phyloP scores from a whole-genome alignment of 2,888 invertebrate species.

The Saturnia japonica region DNA sequence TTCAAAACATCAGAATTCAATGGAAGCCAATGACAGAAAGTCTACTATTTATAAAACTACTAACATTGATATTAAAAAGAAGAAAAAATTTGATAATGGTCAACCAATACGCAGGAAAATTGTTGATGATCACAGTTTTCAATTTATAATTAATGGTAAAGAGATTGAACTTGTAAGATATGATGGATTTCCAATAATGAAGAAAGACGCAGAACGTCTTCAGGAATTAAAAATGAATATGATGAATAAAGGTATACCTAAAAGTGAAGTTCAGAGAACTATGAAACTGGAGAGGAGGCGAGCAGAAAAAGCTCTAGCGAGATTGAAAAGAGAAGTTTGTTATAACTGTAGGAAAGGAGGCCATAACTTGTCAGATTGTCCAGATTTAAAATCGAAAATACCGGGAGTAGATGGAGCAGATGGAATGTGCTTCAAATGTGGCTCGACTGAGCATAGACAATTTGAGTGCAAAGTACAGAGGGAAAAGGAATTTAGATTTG shows the following conservation, averaged over 20 bases:
- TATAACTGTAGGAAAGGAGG: conserved; percentile 90
- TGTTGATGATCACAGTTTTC: conserved; percentile 67
- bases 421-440: conserved; percentile 94
- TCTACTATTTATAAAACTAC: conserved; percentile 2
- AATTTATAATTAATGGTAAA: conserved; percentile 84
- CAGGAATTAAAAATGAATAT: conserved; percentile 83
- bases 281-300: conserved; percentile 86
- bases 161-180: conserved; percentile 83
- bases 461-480: conserved; percentile 87
- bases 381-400: conserved; percentile 83
- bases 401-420: conserved; percentile 73
- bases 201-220: conserved; percentile 86
- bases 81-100: conserved; percentile 38
- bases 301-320: conserved; percentile 87
- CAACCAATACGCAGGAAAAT: conserved; percentile 72
- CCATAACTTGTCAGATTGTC: conserved; percentile 91
- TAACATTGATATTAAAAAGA: conserved; percentile 4
- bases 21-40: conserved; percentile 11
- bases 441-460: conserved; percentile 92
- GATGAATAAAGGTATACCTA: conserved; percentile 85
- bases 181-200: conserved; percentile 88
- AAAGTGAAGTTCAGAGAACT: conserved; percentile 84
- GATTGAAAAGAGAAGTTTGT: conserved; percentile 87
- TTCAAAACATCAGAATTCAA: background rate
- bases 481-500: conserved; percentile 88